These are phyloP conservation scores for Scaptomyza tumidula DNA, from an alignment of 2,888 invertebrate species.

Conservation along the genomic window DNA sequence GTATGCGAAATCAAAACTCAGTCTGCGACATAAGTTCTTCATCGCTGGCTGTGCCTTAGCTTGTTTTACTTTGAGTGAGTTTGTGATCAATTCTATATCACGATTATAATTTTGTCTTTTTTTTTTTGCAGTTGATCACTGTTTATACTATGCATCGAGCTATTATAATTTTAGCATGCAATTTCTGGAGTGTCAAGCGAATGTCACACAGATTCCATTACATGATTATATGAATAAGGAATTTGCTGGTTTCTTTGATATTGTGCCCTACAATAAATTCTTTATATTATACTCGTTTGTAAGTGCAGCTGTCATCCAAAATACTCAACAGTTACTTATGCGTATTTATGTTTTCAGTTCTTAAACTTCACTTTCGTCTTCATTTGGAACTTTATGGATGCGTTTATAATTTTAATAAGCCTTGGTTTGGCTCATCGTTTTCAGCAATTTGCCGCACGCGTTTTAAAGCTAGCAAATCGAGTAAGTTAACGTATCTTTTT, in stretches of 20 bases:
- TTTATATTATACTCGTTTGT: conserved; percentile 63
- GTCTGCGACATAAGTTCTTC: conserved; percentile 67
- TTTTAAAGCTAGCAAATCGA: conserved; percentile 45
- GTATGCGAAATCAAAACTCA: conserved; percentile 59
- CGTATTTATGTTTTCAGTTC: conserved; percentile 50
- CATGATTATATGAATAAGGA: conserved; percentile 52
- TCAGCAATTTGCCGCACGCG: conserved; percentile 86
- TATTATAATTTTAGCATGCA: conserved; percentile 71
- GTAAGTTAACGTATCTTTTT: conserved; percentile 34
- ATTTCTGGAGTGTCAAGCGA: conserved; percentile 58
- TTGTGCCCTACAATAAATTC: conserved; percentile 64
- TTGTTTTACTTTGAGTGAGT: conserved; percentile 64
- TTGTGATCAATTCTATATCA: fast-evolving
- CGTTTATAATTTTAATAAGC: conserved; percentile 89
- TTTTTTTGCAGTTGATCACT: conserved; percentile 73
- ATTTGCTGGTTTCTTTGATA: conserved; percentile 63
- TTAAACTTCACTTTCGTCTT: conserved; percentile 84
- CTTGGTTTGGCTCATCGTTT: conserved; percentile 88
- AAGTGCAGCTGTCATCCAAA: conserved; percentile 9
- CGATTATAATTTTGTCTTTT: too few species aligned
- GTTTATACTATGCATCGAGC: conserved; percentile 68
- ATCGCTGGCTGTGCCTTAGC: conserved; percentile 39
- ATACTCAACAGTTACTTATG: not conserved
- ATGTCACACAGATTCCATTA: conserved; percentile 53
- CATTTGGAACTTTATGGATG: conserved; percentile 89